phyloP scores from a whole-genome alignment of 2,113 vertebrate species.

The Lipophrys pholis region DNA sequence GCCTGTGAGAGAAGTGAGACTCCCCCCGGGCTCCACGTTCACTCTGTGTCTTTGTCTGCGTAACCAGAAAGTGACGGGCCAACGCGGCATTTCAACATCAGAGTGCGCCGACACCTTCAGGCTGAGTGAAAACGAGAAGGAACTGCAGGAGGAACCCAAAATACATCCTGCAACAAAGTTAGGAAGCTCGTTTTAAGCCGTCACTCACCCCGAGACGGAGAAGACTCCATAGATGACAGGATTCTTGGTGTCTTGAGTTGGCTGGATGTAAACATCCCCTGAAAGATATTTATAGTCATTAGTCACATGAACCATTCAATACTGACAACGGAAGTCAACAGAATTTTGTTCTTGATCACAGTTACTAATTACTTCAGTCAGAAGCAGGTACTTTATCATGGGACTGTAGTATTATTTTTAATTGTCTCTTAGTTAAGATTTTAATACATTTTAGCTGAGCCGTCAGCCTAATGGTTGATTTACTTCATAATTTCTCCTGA shows the following conservation, averaged over 20 bases:
- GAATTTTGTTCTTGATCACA: neutral
- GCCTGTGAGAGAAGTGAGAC: slow-evolving; percentile 33
- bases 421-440: too few relatives aligned
- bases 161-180: slow-evolving; percentile 48
- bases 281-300: slow-evolving; percentile 49
- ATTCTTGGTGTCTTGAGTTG: slow-evolving; percentile 97
- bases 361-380: neutral
- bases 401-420: too few relatives aligned
- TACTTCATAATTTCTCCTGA: too few relatives aligned
- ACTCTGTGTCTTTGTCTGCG: slow-evolving; percentile 50
- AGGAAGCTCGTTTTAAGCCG: slow-evolving; percentile 36
- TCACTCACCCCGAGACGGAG: slow-evolving; percentile 91
- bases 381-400: neutral
- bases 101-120: slow-evolving; percentile 47
- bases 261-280: slow-evolving; percentile 98
- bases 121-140: slow-evolving; percentile 33
- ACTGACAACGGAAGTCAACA: neutral
- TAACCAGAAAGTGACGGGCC: slow-evolving; percentile 41
- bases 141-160: slow-evolving; percentile 35
- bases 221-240: slow-evolving; percentile 98
- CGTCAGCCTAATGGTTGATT: too few relatives aligned
- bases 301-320: slow-evolving; percentile 21
- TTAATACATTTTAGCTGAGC: too few relatives aligned
- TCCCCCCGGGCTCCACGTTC: slow-evolving; percentile 44
- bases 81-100: slow-evolving; percentile 59